A percentile compares a stretch with the other conserved stretches of the same genome.
Evolutionary conservation across 2,113 vertebrate genomes (phyloP).

Genomic region (Pachypanchax playfairii): DNA sequence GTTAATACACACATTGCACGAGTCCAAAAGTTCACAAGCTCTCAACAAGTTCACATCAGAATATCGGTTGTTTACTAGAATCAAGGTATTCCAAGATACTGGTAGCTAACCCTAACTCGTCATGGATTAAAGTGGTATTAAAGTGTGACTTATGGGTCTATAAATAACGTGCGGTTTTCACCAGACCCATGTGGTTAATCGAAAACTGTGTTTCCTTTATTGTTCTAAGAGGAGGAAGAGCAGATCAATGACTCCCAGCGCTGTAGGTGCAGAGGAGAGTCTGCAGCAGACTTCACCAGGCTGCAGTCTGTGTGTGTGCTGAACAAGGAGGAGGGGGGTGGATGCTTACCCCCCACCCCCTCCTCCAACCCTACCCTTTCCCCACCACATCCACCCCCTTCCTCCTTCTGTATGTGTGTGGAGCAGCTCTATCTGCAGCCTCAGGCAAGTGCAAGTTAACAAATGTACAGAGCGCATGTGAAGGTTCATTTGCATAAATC

Average conservation of each 20-base stretch:
- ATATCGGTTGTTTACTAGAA: conserved; percentile 13
- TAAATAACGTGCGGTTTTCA: conserved; percentile 6
- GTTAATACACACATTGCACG: not conserved
- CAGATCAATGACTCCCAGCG: conserved; percentile 76
- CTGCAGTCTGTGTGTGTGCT: conserved; percentile 78
- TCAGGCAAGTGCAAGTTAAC: conserved; percentile 80
- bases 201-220: conserved; percentile 56
- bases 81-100: not conserved
- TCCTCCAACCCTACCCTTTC: not conserved
- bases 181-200: conserved; percentile 50
- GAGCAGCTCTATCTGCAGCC: conserved; percentile 80
- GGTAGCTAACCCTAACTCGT: conserved; percentile 1
- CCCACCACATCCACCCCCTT: not conserved
- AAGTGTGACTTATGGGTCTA: conserved; percentile 1
- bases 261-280: conserved; percentile 73
- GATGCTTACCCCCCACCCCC: not conserved
- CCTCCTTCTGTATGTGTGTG: conserved; percentile 66
- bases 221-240: conserved; percentile 69
- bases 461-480: conserved; percentile 79
- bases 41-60: conserved; percentile 9
- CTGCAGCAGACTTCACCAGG: conserved; percentile 67
- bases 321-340: conserved; percentile 56
- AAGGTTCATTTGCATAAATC: conserved; percentile 82
- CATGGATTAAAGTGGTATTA: conserved; percentile 1
- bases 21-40: conserved; percentile 26